Evolutionary conservation across 2,113 vertebrate species (phyloP).

Genomic region (Prunella fulvescens): DNA sequence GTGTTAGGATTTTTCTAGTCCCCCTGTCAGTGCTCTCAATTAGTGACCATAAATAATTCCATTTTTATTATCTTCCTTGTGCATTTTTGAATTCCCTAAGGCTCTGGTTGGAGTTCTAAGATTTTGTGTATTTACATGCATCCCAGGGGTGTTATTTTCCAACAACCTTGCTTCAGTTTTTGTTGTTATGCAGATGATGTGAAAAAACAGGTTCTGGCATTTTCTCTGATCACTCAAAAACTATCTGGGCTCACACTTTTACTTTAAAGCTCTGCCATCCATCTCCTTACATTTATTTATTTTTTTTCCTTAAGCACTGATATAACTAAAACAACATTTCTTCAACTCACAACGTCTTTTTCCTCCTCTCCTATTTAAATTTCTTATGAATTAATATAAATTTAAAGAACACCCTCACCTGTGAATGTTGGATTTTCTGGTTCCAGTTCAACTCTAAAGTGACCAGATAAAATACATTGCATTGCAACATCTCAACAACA

Average conservation of each 20-base stretch:
- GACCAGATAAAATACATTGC: not conserved
- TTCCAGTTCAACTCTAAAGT: not conserved
- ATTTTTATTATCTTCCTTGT: conserved; percentile 39
- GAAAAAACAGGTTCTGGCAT: not conserved
- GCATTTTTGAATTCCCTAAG: conserved; percentile 31
- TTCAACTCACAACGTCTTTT: not conserved
- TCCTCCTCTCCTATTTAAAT: not conserved
- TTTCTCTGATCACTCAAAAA: conserved; percentile 9
- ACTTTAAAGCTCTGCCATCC: conserved; percentile 22
- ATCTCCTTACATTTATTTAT: not conserved
- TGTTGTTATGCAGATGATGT: conserved; percentile 2
- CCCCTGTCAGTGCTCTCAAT: conserved; percentile 2
- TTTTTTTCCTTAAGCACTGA: not conserved
- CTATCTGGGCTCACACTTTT: not conserved
- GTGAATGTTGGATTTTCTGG: not conserved
- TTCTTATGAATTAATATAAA: not conserved
- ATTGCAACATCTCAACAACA: not conserved
- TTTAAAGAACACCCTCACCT: not conserved
- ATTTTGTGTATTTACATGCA: conserved; percentile 17
- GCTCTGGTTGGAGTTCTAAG: conserved; percentile 32
- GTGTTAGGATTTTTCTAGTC: not conserved
- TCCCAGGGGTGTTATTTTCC: conserved; percentile 27
- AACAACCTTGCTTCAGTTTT: not conserved
- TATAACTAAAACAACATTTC: not conserved
- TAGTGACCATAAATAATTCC: conserved; percentile 51